These are phyloP conservation scores for Notamacropus eugenii DNA, from an alignment of 2,797 vertebrate species.

Conservation along the genomic window DNA sequence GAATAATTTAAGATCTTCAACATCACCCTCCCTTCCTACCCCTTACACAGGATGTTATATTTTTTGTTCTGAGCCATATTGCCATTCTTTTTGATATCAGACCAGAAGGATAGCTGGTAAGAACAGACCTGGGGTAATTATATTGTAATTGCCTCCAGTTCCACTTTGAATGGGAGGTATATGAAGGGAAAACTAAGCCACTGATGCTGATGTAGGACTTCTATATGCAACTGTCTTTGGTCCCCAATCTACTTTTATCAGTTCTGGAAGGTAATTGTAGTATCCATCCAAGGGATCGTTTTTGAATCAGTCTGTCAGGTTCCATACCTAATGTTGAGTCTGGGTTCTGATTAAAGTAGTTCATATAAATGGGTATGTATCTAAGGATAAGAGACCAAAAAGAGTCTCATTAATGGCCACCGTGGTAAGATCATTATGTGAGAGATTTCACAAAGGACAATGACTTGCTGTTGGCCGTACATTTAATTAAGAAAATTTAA, in stretches of 20 bases:
- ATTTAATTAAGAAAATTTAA: slow-evolving; percentile 66
- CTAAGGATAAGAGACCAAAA: slow-evolving; percentile 12
- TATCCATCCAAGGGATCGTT: slow-evolving; percentile 1
- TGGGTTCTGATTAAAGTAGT: slow-evolving; percentile 39
- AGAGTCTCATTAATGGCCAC: not conserved
- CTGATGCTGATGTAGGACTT: not conserved
- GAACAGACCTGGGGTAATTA: not conserved
- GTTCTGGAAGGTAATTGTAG: not conserved
- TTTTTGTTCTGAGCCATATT: not conserved
- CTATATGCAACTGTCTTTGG: not conserved
- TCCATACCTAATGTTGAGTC: slow-evolving; percentile 28
- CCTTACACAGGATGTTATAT: not conserved
- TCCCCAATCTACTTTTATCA: not conserved
- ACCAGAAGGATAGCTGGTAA: not conserved
- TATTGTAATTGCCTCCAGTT: not conserved
- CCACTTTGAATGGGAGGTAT: not conserved
- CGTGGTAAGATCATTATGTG: not conserved
- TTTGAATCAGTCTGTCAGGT: slow-evolving; percentile 44
- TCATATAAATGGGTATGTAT: slow-evolving; percentile 26
- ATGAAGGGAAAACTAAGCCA: not conserved
- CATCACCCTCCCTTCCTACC: not conserved
- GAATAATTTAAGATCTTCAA: not conserved
- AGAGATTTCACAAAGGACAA: not conserved
- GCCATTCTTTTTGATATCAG: not conserved
- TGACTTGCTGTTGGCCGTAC: not conserved